A percentile compares a stretch with the other conserved stretches of the same genome.
Conservation (phyloP, 1,140 invertebrate species). For the Neodiprion lecontei region DNA sequence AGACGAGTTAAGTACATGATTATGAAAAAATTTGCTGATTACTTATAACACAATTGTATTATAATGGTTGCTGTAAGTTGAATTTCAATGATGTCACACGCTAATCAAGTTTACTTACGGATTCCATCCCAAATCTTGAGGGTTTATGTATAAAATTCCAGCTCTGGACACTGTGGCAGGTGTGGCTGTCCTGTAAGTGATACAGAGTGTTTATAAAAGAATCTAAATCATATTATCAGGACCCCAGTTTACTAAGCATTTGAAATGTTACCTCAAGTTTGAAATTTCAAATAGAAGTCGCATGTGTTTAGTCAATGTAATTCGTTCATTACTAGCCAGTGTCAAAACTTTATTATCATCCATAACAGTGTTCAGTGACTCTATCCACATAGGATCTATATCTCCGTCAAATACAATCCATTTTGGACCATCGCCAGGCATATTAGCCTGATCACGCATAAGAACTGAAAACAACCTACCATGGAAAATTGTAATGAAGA, state of each 20-base stretch:
- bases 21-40: not conserved
- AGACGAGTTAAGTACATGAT: not conserved
- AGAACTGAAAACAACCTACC: conserved; percentile 85
- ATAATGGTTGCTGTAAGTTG: too few species aligned
- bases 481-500: conserved; percentile 12
- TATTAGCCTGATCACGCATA: conserved; percentile 92
- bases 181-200: conserved; percentile 78
- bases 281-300: conserved; percentile 93
- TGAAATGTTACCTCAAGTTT: conserved; percentile 66
- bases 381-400: conserved; percentile 98
- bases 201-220: not conserved
- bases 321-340: conserved; percentile 92
- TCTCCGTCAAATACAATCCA: conserved; percentile 98
- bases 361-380: conserved; percentile 90
- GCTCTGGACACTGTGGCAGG: conserved; percentile 95
- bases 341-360: conserved; percentile 88
- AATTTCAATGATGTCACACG: too few species aligned
- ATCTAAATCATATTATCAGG: conserved; percentile 3
- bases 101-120: conserved; percentile 71
- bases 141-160: conserved; percentile 90
- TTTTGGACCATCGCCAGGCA: conserved; percentile 84
- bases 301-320: conserved; percentile 90
- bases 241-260: conserved; percentile 1
- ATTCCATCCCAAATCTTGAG: conserved; percentile 95
- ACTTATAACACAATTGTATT: not conserved